A percentile compares a stretch with the other conserved stretches of the same genome.
These are phyloP conservation scores for Strix uralensis DNA, from an alignment of 2,113 vertebrate genomes.

Conservation along the genomic window DNA sequence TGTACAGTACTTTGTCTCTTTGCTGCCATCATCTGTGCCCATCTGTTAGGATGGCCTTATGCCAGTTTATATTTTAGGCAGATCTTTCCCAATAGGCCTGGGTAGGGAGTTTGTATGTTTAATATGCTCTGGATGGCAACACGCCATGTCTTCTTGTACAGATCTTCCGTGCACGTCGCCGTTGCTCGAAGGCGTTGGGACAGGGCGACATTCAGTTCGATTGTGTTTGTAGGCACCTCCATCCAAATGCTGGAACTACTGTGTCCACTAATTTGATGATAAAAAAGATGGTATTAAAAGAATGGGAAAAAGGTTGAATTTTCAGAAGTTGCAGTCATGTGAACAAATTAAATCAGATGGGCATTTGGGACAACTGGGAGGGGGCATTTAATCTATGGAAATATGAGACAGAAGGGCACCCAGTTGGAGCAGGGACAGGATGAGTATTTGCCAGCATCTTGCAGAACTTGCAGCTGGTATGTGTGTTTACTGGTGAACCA, in stretches of 20 bases:
- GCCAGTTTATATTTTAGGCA: conserved; percentile 37
- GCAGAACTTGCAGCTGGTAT: not conserved
- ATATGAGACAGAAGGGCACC: fast-evolving
- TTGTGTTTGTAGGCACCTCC: not conserved
- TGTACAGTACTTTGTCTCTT: conserved; percentile 9
- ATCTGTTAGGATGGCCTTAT: conserved; percentile 43
- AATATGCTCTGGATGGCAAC: not conserved
- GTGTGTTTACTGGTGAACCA: not conserved
- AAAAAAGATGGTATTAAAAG: not conserved
- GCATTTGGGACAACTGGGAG: not conserved
- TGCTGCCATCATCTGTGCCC: conserved; percentile 36
- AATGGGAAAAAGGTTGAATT: not conserved
- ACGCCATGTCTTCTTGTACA: not conserved
- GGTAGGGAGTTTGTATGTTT: not conserved
- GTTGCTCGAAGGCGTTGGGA: not conserved
- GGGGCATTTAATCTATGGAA: not conserved
- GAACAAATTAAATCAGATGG: not conserved
- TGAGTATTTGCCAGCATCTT: not conserved
- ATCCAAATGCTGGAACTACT: not conserved
- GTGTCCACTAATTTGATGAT: not conserved
- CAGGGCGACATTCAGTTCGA: not conserved
- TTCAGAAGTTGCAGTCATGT: not conserved
- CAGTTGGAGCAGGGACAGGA: not conserved
- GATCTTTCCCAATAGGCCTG: conserved; percentile 1
- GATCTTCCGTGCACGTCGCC: not conserved